A percentile compares a stretch with the other conserved stretches of the same genome.
Evolutionary conservation across 92 coral and sea anemone species (phyloP).

Genomic region (Porites lobata): DNA sequence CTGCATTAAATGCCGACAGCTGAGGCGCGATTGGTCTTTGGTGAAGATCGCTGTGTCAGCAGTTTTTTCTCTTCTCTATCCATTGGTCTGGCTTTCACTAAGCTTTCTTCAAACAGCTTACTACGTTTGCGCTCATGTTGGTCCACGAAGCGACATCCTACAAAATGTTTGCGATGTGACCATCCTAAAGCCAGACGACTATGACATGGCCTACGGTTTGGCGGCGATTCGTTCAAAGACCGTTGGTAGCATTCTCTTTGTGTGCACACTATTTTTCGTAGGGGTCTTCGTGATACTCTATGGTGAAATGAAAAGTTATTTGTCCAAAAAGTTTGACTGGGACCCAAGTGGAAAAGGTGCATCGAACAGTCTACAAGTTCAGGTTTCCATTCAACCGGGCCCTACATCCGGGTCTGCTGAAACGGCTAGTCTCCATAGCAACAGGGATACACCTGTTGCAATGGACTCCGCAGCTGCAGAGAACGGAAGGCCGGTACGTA

Average conservation of each 20-base stretch:
- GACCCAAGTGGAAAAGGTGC: background rate
- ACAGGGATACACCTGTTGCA: constrained; percentile 13
- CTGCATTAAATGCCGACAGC: constrained; percentile 10
- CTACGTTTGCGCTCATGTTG: constrained; percentile 28
- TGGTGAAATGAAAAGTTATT: constrained; percentile 31
- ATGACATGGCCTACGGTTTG: background rate
- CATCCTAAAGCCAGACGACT: background rate
- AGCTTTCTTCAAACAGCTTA: constrained; percentile 36
- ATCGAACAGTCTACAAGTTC: background rate
- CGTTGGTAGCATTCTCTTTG: constrained; percentile 24
- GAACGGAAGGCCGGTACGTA: constrained; percentile 6
- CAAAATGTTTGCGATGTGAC: background rate
- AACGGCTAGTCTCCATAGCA: constrained; percentile 15
- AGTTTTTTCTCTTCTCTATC: constrained; percentile 32
- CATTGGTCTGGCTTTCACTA: constrained; percentile 31
- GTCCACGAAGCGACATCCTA: background rate
- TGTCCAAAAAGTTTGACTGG: constrained; percentile 17
- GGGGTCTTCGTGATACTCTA: constrained; percentile 31
- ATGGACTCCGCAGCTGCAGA: constrained; percentile 2
- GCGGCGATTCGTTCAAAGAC: constrained; percentile 33
- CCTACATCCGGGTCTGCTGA: constrained; percentile 9
- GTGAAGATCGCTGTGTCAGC: constrained; percentile 40
- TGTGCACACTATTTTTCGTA: constrained; percentile 11
- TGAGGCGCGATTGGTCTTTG: constrained; percentile 34
- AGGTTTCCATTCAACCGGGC: background rate